phyloP scores from a whole-genome alignment of 2,888 invertebrate genomes.

The Aelia acuminata region DNA sequence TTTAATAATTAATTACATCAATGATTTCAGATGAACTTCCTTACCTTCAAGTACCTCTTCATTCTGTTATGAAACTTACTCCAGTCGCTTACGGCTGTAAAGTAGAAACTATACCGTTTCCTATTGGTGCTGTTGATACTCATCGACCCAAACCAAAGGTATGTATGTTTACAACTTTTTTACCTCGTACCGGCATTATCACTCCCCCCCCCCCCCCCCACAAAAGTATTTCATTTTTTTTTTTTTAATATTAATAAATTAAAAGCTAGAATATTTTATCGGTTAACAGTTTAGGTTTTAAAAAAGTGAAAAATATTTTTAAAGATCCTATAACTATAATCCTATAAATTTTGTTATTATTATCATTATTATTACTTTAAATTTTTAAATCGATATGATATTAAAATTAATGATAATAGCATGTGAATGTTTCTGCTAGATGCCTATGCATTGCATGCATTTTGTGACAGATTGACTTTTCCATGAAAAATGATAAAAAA shows the following conservation, averaged over 20 bases:
- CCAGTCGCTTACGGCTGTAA: slow-evolving; percentile 99
- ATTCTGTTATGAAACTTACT: slow-evolving; percentile 96
- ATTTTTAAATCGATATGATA: background rate
- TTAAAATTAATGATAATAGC: background rate
- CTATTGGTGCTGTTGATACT: slow-evolving; percentile 95
- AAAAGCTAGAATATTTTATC: too few species aligned
- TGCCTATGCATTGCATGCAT: background rate
- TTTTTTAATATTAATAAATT: background rate
- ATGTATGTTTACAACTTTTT: slow-evolving; percentile 66
- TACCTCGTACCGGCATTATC: too few species aligned
- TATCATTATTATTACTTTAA: background rate
- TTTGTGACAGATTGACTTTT: background rate
- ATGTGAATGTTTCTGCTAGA: background rate
- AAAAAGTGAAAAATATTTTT: background rate
- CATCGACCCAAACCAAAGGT: slow-evolving; percentile 93
- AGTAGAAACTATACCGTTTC: slow-evolving; percentile 92
- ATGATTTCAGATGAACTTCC: slow-evolving; percentile 85
- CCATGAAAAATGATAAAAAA: background rate
- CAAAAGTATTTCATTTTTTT: background rate
- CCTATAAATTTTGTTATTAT: too few species aligned
- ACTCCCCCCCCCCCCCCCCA: background rate
- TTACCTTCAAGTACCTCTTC: slow-evolving; percentile 90
- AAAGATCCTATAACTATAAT: background rate
- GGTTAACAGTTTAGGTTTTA: background rate
- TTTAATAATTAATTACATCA: background rate